Base-by-base conservation (phyloP, 2,888 invertebrate species). In the Agrotis exclamationis region DNA sequence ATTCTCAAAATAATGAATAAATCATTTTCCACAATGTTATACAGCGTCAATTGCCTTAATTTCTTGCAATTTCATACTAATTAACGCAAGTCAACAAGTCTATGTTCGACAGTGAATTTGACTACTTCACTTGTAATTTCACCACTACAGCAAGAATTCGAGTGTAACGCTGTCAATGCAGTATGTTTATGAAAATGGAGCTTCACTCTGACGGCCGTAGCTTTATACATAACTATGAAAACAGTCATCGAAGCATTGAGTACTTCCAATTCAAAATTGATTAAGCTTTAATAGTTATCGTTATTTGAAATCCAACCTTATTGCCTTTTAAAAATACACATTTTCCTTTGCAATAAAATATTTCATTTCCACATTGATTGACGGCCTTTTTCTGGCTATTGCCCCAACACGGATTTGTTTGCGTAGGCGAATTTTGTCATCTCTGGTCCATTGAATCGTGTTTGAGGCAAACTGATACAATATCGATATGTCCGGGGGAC, bases 311-410 rank as follows among this genome's bases (percentile, higher is more conserved):
- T 59, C 6, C 28, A 33, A 45, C 5, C 6, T 24, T 24, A 13
- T 47, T 62, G n/a, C 18, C 24, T 24, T 20, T 60, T 20, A 28
- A 73, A 48, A 4, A 33, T 18, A 14, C 5, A 54, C 18, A 53
- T 51, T 48, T 57, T n/a, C 9, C 18, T 63, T 58, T 51, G 14
- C 44, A n/a, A 57, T 45, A 22, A 69, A 69, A 62, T 62, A 6
- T 63, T 58, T 33, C 33, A 48, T 56, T 60, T 50, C 39, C 16
- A 24, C 20, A n/a, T 54, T 70, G 70, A 63, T 59, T 63, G 63
- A 67, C 16, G 39, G 60, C 0, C 33, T 67, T 65, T 63, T 48
- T 59, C 39, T 33, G 24, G 20, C 22, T 47, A 63, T 67, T 62
- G 13, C 11, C 20, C 11, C 48, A 33, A 60, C 44, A n/a, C 50